Evolutionary conservation across 2,113 vertebrate species (phyloP).

Genomic region (Barbus barbus): DNA sequence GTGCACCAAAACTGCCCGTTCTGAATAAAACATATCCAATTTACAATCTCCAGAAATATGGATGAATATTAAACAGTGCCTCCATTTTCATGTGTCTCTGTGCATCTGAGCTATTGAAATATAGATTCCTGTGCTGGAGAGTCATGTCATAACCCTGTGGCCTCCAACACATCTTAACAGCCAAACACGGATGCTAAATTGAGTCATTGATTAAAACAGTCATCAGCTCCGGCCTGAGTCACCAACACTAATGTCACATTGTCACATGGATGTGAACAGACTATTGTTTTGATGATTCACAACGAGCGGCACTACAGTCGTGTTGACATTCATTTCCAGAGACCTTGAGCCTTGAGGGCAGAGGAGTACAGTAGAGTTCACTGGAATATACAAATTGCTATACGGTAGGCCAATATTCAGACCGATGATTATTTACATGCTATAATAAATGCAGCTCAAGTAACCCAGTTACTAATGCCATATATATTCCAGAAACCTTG

Average conservation of each 20-base stretch:
- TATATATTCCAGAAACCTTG: not conserved
- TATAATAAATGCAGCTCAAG: not conserved
- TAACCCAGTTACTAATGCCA: not conserved
- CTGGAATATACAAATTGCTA: not conserved
- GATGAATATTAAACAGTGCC: conserved; percentile 49
- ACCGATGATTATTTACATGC: not conserved
- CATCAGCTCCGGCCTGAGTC: conserved; percentile 35
- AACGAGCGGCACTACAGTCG: not conserved
- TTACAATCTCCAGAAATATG: conserved; percentile 37
- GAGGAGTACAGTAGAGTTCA: not conserved
- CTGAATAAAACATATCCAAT: conserved; percentile 56
- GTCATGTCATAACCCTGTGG: conserved; percentile 26
- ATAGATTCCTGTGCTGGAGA: not conserved
- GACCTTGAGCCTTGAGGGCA: conserved; percentile 5
- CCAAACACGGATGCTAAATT: conserved; percentile 42
- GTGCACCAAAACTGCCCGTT: conserved; percentile 34
- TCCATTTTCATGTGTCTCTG: conserved; percentile 23
- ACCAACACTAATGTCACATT: conserved; percentile 37
- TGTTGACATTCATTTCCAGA: conserved; percentile 18
- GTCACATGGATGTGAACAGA: conserved; percentile 46
- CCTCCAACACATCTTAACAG: conserved; percentile 23
- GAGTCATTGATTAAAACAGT: conserved; percentile 48
- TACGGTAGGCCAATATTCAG: not conserved
- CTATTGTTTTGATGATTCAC: conserved; percentile 40
- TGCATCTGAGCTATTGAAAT: conserved; percentile 12